Conservation (phyloP, 2,888 invertebrate genomes). For the Orchesella flavescens region DNA sequence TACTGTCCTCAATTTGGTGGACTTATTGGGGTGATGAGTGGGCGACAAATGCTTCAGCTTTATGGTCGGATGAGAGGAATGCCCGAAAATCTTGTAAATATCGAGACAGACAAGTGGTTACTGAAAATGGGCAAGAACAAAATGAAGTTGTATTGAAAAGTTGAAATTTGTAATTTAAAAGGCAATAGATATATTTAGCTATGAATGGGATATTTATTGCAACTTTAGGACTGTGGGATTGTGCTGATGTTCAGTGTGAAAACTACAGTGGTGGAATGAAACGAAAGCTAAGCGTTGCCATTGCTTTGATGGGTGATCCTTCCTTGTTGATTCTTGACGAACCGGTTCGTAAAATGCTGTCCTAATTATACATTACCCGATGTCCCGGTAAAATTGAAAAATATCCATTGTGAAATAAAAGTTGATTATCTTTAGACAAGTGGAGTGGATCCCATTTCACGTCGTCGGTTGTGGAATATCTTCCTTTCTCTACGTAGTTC, state of each 20-base stretch:
- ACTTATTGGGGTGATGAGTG: conserved; percentile 84
- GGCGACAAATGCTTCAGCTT: conserved; percentile 82
- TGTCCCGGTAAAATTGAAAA: not conserved
- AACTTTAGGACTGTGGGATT: not conserved
- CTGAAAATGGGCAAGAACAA: conserved; percentile 72
- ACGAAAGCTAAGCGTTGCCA: conserved; percentile 73
- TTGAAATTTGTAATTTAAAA: no score
- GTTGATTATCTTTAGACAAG: conserved; percentile 73
- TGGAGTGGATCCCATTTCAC: conserved; percentile 87
- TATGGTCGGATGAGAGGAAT: conserved; percentile 85
- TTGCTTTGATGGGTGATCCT: conserved; percentile 82
- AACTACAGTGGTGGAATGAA: conserved; percentile 6
- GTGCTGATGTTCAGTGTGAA: not conserved
- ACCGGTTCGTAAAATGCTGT: conserved; percentile 78
- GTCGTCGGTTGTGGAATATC: conserved; percentile 86
- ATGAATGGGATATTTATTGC: no score
- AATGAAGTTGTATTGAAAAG: no score
- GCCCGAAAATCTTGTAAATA: conserved; percentile 70
- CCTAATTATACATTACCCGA: conserved; percentile 70
- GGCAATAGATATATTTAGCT: no score
- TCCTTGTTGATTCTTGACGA: conserved; percentile 82
- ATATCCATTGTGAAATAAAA: no score
- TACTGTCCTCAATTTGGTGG: conserved; percentile 88
- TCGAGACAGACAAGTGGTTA: conserved; percentile 62
- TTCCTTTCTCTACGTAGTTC: conserved; percentile 80